Percentiles rank a stretch among this genome's conserved stretches.
Evolutionary conservation across 2,113 vertebrate genomes (phyloP).

Genomic region (Macheiramphus alcinus): DNA sequence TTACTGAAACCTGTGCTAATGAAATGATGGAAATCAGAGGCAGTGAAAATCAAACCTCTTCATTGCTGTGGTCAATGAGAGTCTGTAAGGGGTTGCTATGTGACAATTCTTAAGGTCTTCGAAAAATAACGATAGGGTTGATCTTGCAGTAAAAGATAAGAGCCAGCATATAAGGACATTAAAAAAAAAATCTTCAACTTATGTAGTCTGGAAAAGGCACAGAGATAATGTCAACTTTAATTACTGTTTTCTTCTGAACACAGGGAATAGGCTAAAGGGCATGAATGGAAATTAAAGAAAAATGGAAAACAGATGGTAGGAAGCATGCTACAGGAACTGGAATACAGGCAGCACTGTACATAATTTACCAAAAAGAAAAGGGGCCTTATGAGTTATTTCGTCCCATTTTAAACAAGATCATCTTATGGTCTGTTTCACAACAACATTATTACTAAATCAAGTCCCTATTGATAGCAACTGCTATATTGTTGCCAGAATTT

Average conservation of each 20-base stretch:
- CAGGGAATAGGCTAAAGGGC: constrained; percentile 67
- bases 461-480: not conserved
- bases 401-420: not conserved
- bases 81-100: not conserved
- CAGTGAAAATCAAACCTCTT: not conserved
- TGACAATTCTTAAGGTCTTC: not conserved
- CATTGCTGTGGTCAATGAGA: not conserved
- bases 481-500: not conserved
- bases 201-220: constrained; percentile 40
- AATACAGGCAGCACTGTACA: constrained; percentile 55
- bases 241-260: constrained; percentile 68
- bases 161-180: not conserved
- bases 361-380: constrained; percentile 39
- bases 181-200: not conserved
- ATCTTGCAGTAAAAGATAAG: not conserved
- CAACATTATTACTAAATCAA: not conserved
- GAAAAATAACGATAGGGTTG: not conserved
- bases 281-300: constrained; percentile 75
- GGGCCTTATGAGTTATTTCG: constrained; percentile 5
- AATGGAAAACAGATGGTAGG: constrained; percentile 77
- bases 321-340: constrained; percentile 55
- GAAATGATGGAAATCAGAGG: not conserved
- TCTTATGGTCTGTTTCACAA: constrained; percentile 41
- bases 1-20: not conserved
- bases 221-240: constrained; percentile 73